These are phyloP conservation scores for Chloroclysta siterata DNA, from an alignment of 2,888 invertebrate genomes.

Conservation along the genomic window DNA sequence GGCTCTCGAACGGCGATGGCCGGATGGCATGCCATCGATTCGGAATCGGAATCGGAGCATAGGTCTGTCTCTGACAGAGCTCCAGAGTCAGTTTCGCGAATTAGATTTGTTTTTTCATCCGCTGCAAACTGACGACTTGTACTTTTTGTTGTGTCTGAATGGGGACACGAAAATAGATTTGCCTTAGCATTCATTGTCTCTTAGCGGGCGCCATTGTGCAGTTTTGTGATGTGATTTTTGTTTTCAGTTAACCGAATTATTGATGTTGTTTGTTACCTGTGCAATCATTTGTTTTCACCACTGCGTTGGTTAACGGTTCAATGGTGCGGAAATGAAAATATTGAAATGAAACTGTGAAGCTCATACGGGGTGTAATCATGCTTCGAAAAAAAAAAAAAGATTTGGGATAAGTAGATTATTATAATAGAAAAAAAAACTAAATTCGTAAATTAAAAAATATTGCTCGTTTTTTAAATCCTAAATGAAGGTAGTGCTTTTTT, in stretches of 20 bases:
- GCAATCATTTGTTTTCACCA: conserved; percentile 13
- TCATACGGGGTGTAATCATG: not conserved
- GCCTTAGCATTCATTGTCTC: conserved; percentile 40
- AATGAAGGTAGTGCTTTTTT: too few species aligned
- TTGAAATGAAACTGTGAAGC: conserved; percentile 8
- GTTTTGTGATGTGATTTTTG: conserved; percentile 22
- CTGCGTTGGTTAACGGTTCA: conserved; percentile 1
- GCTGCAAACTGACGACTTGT: conserved; percentile 49
- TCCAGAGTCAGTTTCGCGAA: conserved; percentile 48
- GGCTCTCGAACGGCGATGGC: conserved; percentile 22
- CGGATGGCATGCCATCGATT: conserved; percentile 41
- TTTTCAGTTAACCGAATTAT: conserved; percentile 6
- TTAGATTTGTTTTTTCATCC: conserved; percentile 53
- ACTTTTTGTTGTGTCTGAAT: conserved; percentile 54
- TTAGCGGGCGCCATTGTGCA: conserved; percentile 27
- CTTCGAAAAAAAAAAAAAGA: too few species aligned
- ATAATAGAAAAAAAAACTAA: too few species aligned
- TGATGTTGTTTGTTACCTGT: conserved; percentile 5
- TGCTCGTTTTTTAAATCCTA: too few species aligned
- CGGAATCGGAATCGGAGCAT: conserved; percentile 44
- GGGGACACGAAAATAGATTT: conserved; percentile 46
- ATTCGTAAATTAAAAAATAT: too few species aligned
- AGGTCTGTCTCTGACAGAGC: conserved; percentile 52
- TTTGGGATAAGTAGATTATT: too few species aligned
- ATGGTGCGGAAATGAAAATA: not conserved